Base-by-base conservation (phyloP, 2,113 vertebrate species). In the Empidonax traillii region DNA sequence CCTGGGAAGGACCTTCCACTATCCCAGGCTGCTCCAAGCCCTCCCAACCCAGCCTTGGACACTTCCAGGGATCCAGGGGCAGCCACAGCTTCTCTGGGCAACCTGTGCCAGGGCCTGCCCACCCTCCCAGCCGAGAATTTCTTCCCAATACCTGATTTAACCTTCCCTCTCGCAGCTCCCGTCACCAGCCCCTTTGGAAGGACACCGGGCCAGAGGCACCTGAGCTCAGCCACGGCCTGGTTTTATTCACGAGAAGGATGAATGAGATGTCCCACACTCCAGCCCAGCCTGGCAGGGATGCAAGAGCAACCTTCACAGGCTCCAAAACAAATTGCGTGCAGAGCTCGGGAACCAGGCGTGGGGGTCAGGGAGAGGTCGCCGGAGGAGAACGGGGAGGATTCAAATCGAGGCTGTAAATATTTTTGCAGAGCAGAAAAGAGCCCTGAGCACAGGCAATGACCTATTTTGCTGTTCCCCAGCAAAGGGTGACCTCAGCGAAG, bases 341-440 rank as follows among this genome's bases (percentile, higher is more conserved):
- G 92, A 68, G 2, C 92, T 90, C 39, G 62, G 95, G 92, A 78
- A 80, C 25, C 75, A 49, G 92, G 94, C 72, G 1, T 31, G 76
- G 92, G 58, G 94, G 93, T 92, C 85, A 30, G 87, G 49, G 61
- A 30, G 44, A 90, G 85, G 86, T 37, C 30, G 0, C 80, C 7
- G 66, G 28, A 20, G 93, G 63, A 62, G 90, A 62, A 61, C 1
- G 31, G 86, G 88, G 80, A 95, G 86, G 65, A 71, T 89, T 51
- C 93, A 79, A 84, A 92, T 18, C 76, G 93, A 91, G 78, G 94
- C 89, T 79, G 89, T 82, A 96, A 95, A 93, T 93, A 78, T 96
- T 95, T 90, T 61, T 85, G 90, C 90, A 90, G 80, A 93, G 90
- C 80, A 93, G 56, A 81, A 52, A 88, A 88, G 90, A 65, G 83